Percentiles rank a stretch among this genome's conserved stretches.
Evolutionary conservation across 2,113 vertebrate genomes (phyloP).

Genomic region (Gobiocypris rarus): DNA sequence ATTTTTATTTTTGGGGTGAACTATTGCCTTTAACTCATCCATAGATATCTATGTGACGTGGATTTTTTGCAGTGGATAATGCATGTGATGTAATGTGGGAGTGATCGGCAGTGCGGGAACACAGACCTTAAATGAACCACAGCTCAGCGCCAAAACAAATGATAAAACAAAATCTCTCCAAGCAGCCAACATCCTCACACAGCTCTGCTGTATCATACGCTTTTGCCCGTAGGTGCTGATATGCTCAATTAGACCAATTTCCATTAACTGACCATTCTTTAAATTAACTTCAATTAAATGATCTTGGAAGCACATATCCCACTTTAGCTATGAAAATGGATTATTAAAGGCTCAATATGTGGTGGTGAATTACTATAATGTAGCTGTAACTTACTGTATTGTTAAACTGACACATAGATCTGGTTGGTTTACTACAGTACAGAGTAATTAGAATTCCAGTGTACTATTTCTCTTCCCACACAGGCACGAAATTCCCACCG

Average conservation of each 20-base stretch:
- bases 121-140: conserved; percentile 31
- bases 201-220: not conserved
- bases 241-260: conserved; percentile 7
- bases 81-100: conserved; percentile 12
- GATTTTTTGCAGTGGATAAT: conserved; percentile 15
- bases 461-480: conserved; percentile 22
- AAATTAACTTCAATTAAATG: not conserved
- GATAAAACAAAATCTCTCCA: conserved; percentile 4
- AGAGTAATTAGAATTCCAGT: conserved; percentile 11
- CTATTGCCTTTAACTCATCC: not conserved
- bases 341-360: not conserved
- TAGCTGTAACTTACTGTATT: not conserved
- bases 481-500: conserved; percentile 24
- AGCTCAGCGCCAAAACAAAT: conserved; percentile 42
- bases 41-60: not conserved
- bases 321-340: not conserved
- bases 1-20: not conserved
- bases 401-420: conserved; percentile 12
- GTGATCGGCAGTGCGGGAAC: conserved; percentile 5
- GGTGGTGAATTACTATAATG: not conserved
- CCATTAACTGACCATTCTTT: conserved; percentile 27
- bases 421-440: conserved; percentile 12
- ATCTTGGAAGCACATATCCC: not conserved
- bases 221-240: not conserved
- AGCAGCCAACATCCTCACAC: not conserved